These are phyloP conservation scores for Lontra canadensis DNA, from an alignment of 2,113 vertebrate genomes.

Conservation along the genomic window DNA sequence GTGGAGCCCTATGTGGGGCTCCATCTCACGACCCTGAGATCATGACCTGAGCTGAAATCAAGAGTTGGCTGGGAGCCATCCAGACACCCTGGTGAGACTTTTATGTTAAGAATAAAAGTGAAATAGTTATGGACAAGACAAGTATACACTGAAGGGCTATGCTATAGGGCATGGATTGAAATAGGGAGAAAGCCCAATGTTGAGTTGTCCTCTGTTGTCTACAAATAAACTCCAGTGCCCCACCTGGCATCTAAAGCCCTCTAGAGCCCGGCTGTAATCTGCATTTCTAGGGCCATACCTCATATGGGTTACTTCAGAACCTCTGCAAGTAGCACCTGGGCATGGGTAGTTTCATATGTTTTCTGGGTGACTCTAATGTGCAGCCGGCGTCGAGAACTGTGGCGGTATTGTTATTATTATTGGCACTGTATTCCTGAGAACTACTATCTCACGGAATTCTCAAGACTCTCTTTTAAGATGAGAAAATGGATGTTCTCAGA, in stretches of 20 bases:
- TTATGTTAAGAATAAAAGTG: conserved; percentile 1
- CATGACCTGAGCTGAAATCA: neutral
- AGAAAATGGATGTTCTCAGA: conserved; percentile 7
- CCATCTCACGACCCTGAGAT: neutral
- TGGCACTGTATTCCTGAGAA: neutral
- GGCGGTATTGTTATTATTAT: neutral
- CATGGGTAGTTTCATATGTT: neutral
- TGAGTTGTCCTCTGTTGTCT: neutral
- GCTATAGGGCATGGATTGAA: neutral
- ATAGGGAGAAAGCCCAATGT: neutral
- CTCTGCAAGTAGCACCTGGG: neutral
- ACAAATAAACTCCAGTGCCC: neutral
- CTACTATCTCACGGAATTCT: neutral
- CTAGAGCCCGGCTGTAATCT: neutral
- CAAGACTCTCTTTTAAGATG: neutral
- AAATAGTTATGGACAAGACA: neutral
- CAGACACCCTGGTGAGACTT: neutral
- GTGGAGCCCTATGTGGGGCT: neutral
- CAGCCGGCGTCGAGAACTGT: neutral
- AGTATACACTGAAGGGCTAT: neutral
- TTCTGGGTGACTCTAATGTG: neutral
- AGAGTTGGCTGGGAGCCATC: neutral
- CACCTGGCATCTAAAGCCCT: neutral
- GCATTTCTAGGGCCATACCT: neutral
- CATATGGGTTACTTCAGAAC: neutral